Percentiles rank a stretch among this genome's conserved stretches.
Conservation (phyloP, 2,797 vertebrate species). For the Podarcis lilfordi region DNA sequence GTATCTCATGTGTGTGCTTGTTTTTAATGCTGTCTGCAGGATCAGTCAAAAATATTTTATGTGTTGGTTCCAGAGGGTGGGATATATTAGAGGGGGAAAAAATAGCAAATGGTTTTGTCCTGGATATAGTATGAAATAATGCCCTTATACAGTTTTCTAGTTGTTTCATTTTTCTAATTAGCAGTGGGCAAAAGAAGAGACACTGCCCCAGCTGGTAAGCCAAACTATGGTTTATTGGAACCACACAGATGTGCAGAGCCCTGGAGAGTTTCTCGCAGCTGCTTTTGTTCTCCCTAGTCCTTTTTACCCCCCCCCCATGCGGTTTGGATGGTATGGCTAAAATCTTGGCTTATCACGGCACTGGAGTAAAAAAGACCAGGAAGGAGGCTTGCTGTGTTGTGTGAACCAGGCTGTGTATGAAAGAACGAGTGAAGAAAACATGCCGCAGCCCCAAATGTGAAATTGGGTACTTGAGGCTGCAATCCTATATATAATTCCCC, state of each 20-base stretch:
- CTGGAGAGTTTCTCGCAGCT: too few relatives aligned
- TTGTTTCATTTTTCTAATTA: conserved; percentile 23
- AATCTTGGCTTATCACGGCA: too few relatives aligned
- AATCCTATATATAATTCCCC: neutral
- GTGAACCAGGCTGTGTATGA: too few relatives aligned
- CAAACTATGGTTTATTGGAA: too few relatives aligned
- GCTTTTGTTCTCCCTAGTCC: too few relatives aligned
- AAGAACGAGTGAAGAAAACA: neutral
- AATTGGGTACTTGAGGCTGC: accelerated
- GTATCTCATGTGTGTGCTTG: neutral
- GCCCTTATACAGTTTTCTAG: neutral
- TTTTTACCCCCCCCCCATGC: too few relatives aligned
- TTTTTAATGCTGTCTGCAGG: conserved; percentile 6
- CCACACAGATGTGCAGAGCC: too few relatives aligned
- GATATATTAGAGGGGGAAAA: neutral
- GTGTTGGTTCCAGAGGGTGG: neutral
- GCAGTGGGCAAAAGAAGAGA: neutral
- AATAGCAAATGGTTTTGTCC: neutral
- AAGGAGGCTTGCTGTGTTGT: too few relatives aligned
- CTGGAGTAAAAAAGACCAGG: too few relatives aligned
- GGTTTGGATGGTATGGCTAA: too few relatives aligned
- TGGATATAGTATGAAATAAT: neutral
- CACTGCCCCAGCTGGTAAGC: too few relatives aligned
- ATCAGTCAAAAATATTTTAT: neutral
- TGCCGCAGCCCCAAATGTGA: neutral